phyloP scores from a whole-genome alignment of 2,888 invertebrate genomes.

The Cheilosia variabilis region DNA sequence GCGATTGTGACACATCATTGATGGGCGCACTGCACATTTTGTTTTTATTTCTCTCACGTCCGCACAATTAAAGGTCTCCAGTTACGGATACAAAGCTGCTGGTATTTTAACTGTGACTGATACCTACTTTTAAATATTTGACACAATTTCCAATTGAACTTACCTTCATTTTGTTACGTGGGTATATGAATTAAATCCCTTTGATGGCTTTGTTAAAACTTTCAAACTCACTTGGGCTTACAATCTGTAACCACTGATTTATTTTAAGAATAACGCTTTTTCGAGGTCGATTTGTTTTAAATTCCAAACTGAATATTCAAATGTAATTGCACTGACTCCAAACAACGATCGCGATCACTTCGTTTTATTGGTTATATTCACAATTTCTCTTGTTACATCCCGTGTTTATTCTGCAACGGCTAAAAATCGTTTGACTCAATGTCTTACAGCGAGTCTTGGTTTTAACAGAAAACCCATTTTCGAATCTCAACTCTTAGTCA shows the following conservation, averaged over 20 bases:
- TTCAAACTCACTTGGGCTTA: not conserved
- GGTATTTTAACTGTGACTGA: not conserved
- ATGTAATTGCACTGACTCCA: not conserved
- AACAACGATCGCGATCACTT: constrained; percentile 12
- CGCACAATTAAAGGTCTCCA: too few relatives aligned
- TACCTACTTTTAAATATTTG: constrained; percentile 26
- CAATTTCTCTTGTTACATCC: constrained; percentile 59
- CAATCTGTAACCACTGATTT: not conserved
- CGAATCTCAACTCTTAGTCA: constrained; percentile 33
- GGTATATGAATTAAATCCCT: not conserved
- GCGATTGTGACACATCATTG: constrained; percentile 61
- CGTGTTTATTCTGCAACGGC: constrained; percentile 49
- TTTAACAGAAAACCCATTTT: constrained; percentile 60
- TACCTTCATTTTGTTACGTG: constrained; percentile 56
- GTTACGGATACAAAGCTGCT: too few relatives aligned
- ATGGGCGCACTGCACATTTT: constrained; percentile 9
- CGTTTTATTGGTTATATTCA: constrained; percentile 12
- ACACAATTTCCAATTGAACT: not conserved
- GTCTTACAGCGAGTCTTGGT: constrained; percentile 52
- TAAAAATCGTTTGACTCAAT: constrained; percentile 61
- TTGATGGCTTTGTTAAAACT: not conserved
- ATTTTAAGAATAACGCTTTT: too few relatives aligned
- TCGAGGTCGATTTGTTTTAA: too few relatives aligned
- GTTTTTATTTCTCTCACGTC: constrained; percentile 9
- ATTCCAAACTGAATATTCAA: not conserved